phyloP scores from a whole-genome alignment of 1,140 invertebrate species.

The Tetraneura akinire region DNA sequence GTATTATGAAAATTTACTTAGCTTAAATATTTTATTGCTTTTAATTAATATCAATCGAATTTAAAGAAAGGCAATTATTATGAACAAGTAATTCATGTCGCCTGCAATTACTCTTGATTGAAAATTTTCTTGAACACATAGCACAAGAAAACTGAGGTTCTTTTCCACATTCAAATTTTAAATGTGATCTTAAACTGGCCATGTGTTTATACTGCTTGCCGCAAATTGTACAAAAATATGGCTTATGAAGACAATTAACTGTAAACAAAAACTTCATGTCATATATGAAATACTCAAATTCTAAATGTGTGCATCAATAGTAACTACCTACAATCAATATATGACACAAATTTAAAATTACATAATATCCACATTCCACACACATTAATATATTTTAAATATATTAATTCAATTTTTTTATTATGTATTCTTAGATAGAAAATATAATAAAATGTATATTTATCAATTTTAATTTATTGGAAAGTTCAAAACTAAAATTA shows the following conservation, averaged over 20 bases:
- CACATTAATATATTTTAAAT: too few species aligned
- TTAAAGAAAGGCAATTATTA: slow-evolving; percentile 31
- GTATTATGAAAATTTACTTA: background rate
- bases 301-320: background rate
- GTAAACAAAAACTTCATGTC: slow-evolving; percentile 46
- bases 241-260: slow-evolving; percentile 59
- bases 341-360: background rate
- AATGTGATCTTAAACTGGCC: slow-evolving; percentile 58
- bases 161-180: slow-evolving; percentile 58
- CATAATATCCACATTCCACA: slow-evolving; percentile 22
- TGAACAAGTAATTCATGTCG: slow-evolving; percentile 43
- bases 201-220: slow-evolving; percentile 53
- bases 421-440: background rate
- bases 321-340: slow-evolving; percentile 11
- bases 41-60: slow-evolving; percentile 29
- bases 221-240: slow-evolving; percentile 52
- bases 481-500: too few species aligned
- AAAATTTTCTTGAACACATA: slow-evolving; percentile 55
- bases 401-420: background rate
- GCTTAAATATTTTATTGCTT: background rate
- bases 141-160: slow-evolving; percentile 58
- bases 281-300: background rate
- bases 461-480: too few species aligned
- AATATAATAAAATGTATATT: too few species aligned
- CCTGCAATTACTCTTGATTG: slow-evolving; percentile 55